Evolutionary conservation across 2,888 invertebrate species (phyloP), one percentile per base, ranked within the genome.

Genomic region (Phyllotreta striolata): DNA sequence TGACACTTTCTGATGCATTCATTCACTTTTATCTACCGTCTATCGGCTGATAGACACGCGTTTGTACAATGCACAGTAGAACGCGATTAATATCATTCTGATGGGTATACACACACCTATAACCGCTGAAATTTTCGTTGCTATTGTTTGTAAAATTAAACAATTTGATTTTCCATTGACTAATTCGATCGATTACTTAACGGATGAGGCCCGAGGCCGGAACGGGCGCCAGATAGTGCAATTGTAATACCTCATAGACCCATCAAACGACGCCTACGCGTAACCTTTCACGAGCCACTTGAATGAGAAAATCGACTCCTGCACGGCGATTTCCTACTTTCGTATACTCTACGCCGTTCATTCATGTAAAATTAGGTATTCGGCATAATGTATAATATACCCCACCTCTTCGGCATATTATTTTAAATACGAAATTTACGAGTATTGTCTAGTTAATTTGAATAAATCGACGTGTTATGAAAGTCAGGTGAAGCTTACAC

Each of bases 401-500:
- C n/a, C n/a, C n/a, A n/a, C n/a, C n/a, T n/a, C n/a, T n/a, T n/a
- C n/a, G n/a, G n/a, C n/a, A n/a, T n/a, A n/a, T n/a, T n/a, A n/a
- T n/a, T n/a, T n/a, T n/a, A n/a, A n/a, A n/a, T n/a, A n/a, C n/a
- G n/a, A n/a, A n/a, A n/a, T n/a, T n/a, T n/a, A n/a, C n/a, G n/a
- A n/a, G n/a, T n/a, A n/a, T n/a, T n/a, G n/a, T n/a, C 24, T 24
- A 4, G 24, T 24, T 24, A 24, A 24, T 24, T 24, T 24, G 24
- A 24, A 51, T 35, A 24, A 47, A 34, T 6, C 10, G 24, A 47
- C 14, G 2, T 24, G 37, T 51, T 37, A 51, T 10, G 39, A 44
- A 47, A 67, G 72, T 71, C 76, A 76, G 75, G 76, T 76, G 76
- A 75, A 75, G 24, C 72, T 68, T 68, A 68, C 70, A 69, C 71